These are phyloP conservation scores for Daboia siamensis DNA, from an alignment of 2,113 vertebrate species.

Conservation along the genomic window DNA sequence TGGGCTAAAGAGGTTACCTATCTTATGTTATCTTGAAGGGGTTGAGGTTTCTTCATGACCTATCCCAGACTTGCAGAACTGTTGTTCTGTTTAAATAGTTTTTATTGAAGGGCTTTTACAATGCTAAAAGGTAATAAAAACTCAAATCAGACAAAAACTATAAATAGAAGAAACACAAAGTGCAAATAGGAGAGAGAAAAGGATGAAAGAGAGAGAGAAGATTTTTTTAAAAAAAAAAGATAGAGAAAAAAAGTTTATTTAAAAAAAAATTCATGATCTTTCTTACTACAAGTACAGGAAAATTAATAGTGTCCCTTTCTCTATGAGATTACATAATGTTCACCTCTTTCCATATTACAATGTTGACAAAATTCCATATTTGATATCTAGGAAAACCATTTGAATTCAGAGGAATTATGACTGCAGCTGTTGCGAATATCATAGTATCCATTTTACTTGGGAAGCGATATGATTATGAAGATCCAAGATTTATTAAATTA, in stretches of 20 bases:
- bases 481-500: constrained; percentile 50
- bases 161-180: background rate
- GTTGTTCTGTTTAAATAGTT: background rate
- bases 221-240: background rate
- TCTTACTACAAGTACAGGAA: background rate
- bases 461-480: constrained; percentile 54
- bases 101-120: background rate
- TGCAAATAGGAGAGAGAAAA: background rate
- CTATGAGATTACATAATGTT: background rate
- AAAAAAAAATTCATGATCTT: background rate
- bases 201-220: background rate
- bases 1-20: background rate
- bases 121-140: background rate
- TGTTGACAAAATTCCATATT: background rate
- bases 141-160: background rate
- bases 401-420: constrained; percentile 46
- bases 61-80: background rate
- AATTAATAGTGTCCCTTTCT: background rate
- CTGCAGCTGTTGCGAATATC: constrained; percentile 48
- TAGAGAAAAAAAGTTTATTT: background rate
- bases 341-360: background rate
- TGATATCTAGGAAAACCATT: constrained; percentile 46
- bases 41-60: background rate
- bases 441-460: constrained; percentile 56
- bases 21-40: background rate